Evolutionary conservation across 2,888 invertebrate species (phyloP), one percentile per base, ranked within the genome.

Genomic region (Amiota communis): DNA sequence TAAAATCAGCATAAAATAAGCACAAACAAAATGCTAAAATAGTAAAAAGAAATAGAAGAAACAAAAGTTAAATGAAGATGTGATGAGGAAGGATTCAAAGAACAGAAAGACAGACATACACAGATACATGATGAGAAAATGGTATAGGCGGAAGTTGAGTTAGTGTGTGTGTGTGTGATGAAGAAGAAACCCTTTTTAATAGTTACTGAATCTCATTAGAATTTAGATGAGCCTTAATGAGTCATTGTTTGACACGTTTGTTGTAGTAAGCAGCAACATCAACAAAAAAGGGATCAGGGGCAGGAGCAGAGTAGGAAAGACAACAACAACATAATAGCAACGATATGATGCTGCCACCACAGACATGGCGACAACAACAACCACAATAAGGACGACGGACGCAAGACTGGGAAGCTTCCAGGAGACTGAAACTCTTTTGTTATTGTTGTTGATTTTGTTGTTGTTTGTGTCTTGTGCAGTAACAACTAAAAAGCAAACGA

Each of bases 161-260:
- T 59, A 17, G 8, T 9, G 23, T 59, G 59, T 20, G 23, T 20
- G 15, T 17, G 17, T n/a, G 15, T 13, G 12, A 23, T 36, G 63
- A 12, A 36, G 23, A n/a, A 36, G 57, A 70, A 74, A 56, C 72
- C 78, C 77, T 83, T 86, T 87, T 84, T 85, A 86, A 87, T 88
- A 86, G 86, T 87, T 86, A 83, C 86, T 88, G 89, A 88, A 89
- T 89, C 88, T 89, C 88, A 88, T 88, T 88, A 88, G 88, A 88
- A 89, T 88, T 88, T 88, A 89, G 88, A 88, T 88, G 88, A 86
- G 87, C 81, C 88, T 88, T 88, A 88, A 89, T 88, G 89, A 89
- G 87, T 88, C 88, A 89, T 88, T 89, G 88, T 88, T 88, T 87
- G 87, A 87, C 84, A 87, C 84, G 82, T 82, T 86, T 63, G 71